These are phyloP conservation scores for Gambusia holbrooki DNA, from an alignment of 2,113 vertebrate genomes.

Conservation along the genomic window DNA sequence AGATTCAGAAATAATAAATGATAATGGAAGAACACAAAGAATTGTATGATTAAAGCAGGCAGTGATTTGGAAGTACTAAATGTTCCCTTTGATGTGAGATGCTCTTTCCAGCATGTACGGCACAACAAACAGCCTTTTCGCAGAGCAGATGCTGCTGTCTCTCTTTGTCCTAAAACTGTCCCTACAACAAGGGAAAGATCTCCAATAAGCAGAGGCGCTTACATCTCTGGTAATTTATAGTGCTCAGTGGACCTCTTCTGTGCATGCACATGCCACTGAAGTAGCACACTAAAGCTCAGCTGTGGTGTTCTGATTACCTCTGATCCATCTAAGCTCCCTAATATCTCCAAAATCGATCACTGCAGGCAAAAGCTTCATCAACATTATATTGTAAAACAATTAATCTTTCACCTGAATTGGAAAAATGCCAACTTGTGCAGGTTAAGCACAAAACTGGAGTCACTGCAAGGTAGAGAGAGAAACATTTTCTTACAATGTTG, in stretches of 20 bases:
- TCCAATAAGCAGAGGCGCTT: slow-evolving; percentile 16
- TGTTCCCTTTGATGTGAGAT: slow-evolving; percentile 50
- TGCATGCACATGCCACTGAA: slow-evolving; percentile 11
- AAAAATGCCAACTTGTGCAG: background rate
- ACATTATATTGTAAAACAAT: background rate
- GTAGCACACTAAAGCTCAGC: slow-evolving; percentile 10
- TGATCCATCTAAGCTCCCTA: slow-evolving; percentile 34
- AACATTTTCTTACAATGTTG: background rate
- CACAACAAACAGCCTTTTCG: slow-evolving; percentile 15
- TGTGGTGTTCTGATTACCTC: slow-evolving; percentile 8
- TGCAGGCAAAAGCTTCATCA: background rate
- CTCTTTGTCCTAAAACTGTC: slow-evolving; percentile 21
- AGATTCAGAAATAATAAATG: slow-evolving; percentile 46
- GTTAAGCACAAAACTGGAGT: background rate
- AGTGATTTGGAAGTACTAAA: slow-evolving; percentile 40
- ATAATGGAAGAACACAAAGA: slow-evolving; percentile 43
- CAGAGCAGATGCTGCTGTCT: slow-evolving; percentile 31
- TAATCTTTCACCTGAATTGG: background rate
- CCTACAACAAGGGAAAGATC: slow-evolving; percentile 29
- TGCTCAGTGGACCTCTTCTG: slow-evolving; percentile 31
- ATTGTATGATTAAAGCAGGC: slow-evolving; percentile 47
- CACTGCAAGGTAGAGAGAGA: background rate
- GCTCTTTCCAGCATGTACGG: slow-evolving; percentile 37
- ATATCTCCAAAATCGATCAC: slow-evolving; percentile 12
- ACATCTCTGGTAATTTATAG: slow-evolving; percentile 38